Conservation (phyloP, 2,113 vertebrate genomes). For the Vidua chalybeata region DNA sequence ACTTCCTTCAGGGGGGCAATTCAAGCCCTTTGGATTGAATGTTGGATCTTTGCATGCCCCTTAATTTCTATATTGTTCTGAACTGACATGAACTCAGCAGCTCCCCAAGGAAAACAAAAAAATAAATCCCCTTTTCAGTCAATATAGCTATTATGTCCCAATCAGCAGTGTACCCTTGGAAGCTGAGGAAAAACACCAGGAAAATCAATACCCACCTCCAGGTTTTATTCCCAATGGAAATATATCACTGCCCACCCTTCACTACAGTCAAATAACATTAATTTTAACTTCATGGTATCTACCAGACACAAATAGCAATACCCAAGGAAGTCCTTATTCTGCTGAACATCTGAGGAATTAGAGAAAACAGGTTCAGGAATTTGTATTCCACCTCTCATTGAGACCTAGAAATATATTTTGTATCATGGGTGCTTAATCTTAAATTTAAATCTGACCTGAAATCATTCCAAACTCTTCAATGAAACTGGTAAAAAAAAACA, state of each 20-base stretch:
- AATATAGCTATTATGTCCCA: not conserved
- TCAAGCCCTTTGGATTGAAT: not conserved
- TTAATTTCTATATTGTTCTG: not conserved
- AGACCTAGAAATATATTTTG: not conserved
- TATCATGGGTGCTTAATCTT: not conserved
- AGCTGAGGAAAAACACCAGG: not conserved
- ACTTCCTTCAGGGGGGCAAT: not conserved
- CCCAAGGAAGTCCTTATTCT: not conserved
- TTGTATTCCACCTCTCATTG: not conserved
- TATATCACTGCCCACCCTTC: not conserved
- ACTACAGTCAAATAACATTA: not conserved
- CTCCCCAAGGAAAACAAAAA: not conserved
- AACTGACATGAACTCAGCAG: not conserved
- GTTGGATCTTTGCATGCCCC: not conserved
- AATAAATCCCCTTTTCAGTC: not conserved
- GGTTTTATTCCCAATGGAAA: not conserved
- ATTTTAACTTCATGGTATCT: not conserved
- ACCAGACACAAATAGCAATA: not conserved
- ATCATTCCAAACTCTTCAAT: not conserved
- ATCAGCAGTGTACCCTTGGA: not conserved
- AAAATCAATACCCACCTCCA: slow-evolving; percentile 38
- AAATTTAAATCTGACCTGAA: not conserved
- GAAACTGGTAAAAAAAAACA: not conserved
- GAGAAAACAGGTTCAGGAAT: not conserved
- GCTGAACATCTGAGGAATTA: not conserved